Percentiles rank a stretch among this genome's conserved stretches.
phyloP scores from a whole-genome alignment of 2,113 vertebrate species.

The Malurus melanocephalus region DNA sequence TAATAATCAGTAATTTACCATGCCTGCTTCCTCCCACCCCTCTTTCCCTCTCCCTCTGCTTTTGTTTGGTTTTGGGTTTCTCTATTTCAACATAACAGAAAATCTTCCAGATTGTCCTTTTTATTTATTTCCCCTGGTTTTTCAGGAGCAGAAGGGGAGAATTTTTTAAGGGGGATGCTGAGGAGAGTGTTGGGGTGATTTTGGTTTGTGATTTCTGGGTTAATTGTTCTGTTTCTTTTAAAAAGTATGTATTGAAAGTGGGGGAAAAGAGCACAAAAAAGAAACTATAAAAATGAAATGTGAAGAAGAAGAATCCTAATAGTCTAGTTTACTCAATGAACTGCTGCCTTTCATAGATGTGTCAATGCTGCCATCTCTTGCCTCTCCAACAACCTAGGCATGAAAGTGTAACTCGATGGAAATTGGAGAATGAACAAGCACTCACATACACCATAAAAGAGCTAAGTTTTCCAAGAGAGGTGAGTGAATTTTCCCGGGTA shows the following conservation, averaged over 20 bases:
- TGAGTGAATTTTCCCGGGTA: not conserved
- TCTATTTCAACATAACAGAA: not conserved
- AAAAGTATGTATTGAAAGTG: not conserved
- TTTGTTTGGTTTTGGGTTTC: conserved; percentile 34
- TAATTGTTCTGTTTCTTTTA: not conserved
- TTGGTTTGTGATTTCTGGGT: fast-evolving
- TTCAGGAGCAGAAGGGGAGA: not conserved
- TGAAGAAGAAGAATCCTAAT: conserved; percentile 40
- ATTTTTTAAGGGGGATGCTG: not conserved
- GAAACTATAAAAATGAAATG: conserved; percentile 61
- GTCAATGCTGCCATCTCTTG: conserved; percentile 81
- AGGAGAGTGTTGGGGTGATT: not conserved
- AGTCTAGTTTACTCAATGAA: not conserved
- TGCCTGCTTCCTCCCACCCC: not conserved
- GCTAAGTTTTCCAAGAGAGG: not conserved
- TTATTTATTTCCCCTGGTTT: conserved; percentile 14
- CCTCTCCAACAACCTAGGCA: not conserved
- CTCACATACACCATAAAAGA: not conserved
- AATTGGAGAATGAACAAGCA: not conserved
- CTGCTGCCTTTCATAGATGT: conserved; percentile 34
- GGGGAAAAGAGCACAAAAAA: not conserved
- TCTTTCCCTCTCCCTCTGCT: not conserved
- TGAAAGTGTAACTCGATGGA: not conserved
- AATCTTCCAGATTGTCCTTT: not conserved
- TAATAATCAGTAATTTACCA: conserved; percentile 71